Evolutionary conservation across 2,888 invertebrate genomes (phyloP).

Genomic region (Pemphredon lugubris): DNA sequence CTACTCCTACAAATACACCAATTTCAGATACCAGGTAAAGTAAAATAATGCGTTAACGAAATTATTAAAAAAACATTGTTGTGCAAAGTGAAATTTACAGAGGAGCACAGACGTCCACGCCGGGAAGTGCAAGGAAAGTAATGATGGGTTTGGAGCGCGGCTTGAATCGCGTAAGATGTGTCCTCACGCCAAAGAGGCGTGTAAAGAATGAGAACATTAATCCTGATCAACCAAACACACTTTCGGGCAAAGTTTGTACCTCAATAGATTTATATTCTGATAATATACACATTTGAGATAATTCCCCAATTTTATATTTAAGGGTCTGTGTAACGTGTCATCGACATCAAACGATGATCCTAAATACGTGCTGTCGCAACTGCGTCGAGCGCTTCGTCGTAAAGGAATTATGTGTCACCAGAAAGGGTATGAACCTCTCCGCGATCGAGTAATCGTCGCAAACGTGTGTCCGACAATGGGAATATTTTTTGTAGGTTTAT

Average conservation of each 20-base stretch:
- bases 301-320: constrained; percentile 20
- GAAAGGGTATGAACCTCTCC: constrained; percentile 83
- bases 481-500: constrained; percentile 83
- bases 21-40: constrained; percentile 55
- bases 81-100: constrained; percentile 50
- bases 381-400: constrained; percentile 84
- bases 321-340: constrained; percentile 88
- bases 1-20: constrained; percentile 66
- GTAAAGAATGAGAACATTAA: constrained; percentile 74
- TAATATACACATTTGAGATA: background rate
- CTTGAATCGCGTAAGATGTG: constrained; percentile 85
- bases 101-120: constrained; percentile 74
- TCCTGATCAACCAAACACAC: constrained; percentile 79
- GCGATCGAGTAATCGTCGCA: background rate
- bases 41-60: constrained; percentile 1
- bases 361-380: constrained; percentile 84
- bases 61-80: constrained; percentile 7
- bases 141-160: constrained; percentile 88
- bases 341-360: constrained; percentile 86
- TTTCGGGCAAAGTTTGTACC: constrained; percentile 81
- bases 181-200: constrained; percentile 85
- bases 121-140: constrained; percentile 84
- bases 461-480: background rate
- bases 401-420: constrained; percentile 86
- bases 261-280: background rate